A percentile compares a stretch with the other conserved stretches of the same genome.
These are phyloP conservation scores for Fragum sueziense DNA, from an alignment of 2,888 invertebrate genomes.

Conservation along the genomic window DNA sequence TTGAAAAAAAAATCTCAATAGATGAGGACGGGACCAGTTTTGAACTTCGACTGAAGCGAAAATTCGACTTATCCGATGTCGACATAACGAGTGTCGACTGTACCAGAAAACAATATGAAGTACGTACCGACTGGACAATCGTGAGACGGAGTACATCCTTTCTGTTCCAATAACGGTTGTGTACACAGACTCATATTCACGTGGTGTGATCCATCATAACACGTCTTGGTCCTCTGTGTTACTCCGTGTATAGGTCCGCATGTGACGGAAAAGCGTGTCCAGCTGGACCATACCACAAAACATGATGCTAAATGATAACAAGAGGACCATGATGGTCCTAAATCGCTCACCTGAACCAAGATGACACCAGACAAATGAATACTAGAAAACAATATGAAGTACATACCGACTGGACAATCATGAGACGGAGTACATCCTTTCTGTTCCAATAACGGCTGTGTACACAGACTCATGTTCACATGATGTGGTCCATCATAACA, in stretches of 20 bases:
- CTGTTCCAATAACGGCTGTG: not conserved
- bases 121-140: not conserved
- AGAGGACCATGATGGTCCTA: too few species aligned
- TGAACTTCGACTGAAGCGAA: too few species aligned
- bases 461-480: slow-evolving; percentile 6
- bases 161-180: not conserved
- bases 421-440: not conserved
- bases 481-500: not conserved
- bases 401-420: not conserved
- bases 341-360: too few species aligned
- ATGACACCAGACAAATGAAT: too few species aligned
- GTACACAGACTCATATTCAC: slow-evolving; percentile 3
- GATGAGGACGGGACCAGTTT: too few species aligned
- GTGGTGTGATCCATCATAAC: not conserved
- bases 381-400: too few species aligned
- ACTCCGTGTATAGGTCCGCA: not conserved
- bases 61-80: too few species aligned
- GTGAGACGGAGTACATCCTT: not conserved
- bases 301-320: too few species aligned
- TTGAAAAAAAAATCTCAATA: too few species aligned
- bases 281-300: not conserved
- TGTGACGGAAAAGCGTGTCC: not conserved
- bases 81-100: too few species aligned
- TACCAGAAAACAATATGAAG: too few species aligned
- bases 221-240: not conserved